Evolutionary conservation across 2,113 vertebrate species (phyloP).

Genomic region (Tamias sibiricus): DNA sequence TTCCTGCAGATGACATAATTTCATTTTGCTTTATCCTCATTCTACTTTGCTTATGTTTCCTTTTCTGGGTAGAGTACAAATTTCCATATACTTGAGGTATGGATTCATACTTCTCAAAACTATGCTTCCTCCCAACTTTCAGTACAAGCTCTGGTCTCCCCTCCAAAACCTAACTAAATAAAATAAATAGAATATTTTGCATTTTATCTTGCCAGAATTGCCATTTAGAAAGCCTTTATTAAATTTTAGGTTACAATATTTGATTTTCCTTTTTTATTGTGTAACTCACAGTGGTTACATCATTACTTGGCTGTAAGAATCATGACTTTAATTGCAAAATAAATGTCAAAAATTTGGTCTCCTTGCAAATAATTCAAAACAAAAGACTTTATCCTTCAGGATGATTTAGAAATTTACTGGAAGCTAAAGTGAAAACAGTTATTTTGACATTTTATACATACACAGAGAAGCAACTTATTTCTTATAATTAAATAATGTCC

Average conservation of each 20-base stretch:
- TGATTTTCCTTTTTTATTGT: slow-evolving; percentile 17
- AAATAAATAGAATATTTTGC: neutral
- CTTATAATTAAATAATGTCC: slow-evolving; percentile 52
- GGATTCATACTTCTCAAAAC: neutral
- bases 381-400: neutral
- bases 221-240: slow-evolving; percentile 58
- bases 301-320: slow-evolving; percentile 46
- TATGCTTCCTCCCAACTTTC: neutral
- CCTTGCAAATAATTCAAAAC: slow-evolving; percentile 34
- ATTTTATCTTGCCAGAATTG: slow-evolving; percentile 42
- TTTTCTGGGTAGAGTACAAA: neutral
- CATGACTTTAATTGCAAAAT: slow-evolving; percentile 64
- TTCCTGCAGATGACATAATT: no score
- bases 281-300: slow-evolving; percentile 45
- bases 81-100: neutral
- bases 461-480: neutral
- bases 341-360: slow-evolving; percentile 49
- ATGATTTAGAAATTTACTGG: slow-evolving; percentile 53
- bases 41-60: slow-evolving; percentile 6
- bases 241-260: slow-evolving; percentile 14
- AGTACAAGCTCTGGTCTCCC: neutral
- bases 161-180: no score
- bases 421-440: slow-evolving; percentile 38
- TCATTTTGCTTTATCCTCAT: neutral
- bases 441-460: neutral